These are phyloP conservation scores for Wiebesia pumilae DNA, from an alignment of 1,140 invertebrate species.

Conservation along the genomic window DNA sequence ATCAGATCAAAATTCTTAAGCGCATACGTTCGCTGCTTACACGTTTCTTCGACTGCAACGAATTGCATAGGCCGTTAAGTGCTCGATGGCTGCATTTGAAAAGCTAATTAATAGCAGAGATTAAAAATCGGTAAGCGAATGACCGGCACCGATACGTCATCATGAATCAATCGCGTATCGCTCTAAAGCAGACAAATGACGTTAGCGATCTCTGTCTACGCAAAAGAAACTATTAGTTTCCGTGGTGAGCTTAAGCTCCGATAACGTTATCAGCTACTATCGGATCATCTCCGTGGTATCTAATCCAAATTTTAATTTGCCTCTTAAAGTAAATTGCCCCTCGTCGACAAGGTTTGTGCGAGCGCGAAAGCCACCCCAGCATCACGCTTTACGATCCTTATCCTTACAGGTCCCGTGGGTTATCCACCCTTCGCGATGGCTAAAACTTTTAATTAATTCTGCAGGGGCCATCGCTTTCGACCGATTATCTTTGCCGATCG, in stretches of 20 bases:
- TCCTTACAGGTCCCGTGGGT: neutral
- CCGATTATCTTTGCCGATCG: neutral
- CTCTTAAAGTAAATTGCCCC: neutral
- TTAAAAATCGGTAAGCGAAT: too few relatives aligned
- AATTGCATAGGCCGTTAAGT: neutral
- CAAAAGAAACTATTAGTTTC: too few relatives aligned
- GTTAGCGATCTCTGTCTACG: too few relatives aligned
- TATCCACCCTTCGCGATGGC: neutral
- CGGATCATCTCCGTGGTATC: neutral
- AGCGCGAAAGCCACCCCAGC: neutral
- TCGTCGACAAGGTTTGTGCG: neutral
- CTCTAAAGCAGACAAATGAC: too few relatives aligned
- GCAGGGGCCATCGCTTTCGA: neutral
- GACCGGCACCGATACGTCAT: too few relatives aligned
- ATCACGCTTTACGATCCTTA: neutral
- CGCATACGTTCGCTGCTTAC: too few relatives aligned
- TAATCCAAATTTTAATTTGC: neutral
- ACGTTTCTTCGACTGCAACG: neutral
- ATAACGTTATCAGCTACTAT: neutral
- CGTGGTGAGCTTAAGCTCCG: too few relatives aligned
- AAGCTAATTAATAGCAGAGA: too few relatives aligned
- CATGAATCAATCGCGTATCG: too few relatives aligned
- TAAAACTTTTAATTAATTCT: slow-evolving; percentile 13
- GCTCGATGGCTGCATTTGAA: too few relatives aligned
- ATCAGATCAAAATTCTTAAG: neutral